Percentiles rank a stretch among this genome's conserved stretches.
phyloP scores from a whole-genome alignment of 2,797 vertebrate genomes.

The Onychomys leucogaster region DNA sequence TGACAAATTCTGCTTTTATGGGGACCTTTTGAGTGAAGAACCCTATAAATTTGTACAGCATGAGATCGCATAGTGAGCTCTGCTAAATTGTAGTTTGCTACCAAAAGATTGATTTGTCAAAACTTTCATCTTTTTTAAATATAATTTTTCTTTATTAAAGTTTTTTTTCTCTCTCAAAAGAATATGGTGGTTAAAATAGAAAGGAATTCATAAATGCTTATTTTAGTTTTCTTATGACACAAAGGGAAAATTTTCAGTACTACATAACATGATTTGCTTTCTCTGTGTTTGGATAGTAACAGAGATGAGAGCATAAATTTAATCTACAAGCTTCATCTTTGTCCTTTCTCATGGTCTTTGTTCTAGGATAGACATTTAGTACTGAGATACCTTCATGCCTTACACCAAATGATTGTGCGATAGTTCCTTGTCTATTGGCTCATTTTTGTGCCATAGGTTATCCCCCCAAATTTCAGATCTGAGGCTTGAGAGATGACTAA shows the following conservation, averaged over 20 bases:
- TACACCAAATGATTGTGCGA: not conserved
- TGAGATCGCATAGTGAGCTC: conserved; percentile 29
- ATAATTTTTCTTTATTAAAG: not conserved
- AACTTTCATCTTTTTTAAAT: conserved; percentile 25
- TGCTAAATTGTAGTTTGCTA: conserved; percentile 56
- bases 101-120: conserved; percentile 49
- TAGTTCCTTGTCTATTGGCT: not conserved
- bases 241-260: not conserved
- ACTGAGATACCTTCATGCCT: not conserved
- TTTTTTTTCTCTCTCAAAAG: not conserved
- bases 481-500: not conserved
- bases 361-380: not conserved
- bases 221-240: not conserved
- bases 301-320: not conserved
- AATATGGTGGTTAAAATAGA: not conserved
- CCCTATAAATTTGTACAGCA: not conserved
- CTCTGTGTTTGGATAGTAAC: not conserved
- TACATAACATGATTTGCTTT: not conserved
- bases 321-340: not conserved
- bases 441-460: not conserved
- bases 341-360: not conserved
- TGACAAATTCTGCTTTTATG: conserved; percentile 9
- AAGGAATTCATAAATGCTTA: not conserved
- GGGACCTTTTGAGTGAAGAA: conserved; percentile 21
- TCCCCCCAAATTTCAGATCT: not conserved